A percentile compares a stretch with the other conserved stretches of the same genome.
Conservation (phyloP, 2,113 vertebrate species). For the Lamprologus ornatipinnis region DNA sequence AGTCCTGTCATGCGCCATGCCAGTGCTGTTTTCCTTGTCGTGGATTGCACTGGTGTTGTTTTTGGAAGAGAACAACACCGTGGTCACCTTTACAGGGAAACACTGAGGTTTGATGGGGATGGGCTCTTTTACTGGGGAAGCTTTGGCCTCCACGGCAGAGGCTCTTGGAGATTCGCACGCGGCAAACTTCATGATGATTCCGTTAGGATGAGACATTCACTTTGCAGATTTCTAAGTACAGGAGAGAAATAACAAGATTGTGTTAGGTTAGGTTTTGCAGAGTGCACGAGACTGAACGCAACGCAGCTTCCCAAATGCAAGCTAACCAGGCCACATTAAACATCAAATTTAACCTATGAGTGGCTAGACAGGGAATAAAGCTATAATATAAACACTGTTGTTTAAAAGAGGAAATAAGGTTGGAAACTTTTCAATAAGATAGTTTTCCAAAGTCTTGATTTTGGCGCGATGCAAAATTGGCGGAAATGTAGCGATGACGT, state of each 20-base stretch:
- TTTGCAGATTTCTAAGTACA: neutral
- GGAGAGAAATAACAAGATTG: neutral
- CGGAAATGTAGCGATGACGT: conserved; percentile 16
- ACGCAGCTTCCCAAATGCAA: neutral
- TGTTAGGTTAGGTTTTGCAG: neutral
- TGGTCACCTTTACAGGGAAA: neutral
- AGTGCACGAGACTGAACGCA: neutral
- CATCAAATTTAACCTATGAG: neutral
- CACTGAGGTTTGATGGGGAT: conserved; percentile 10
- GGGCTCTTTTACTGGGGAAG: conserved; percentile 29
- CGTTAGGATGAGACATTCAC: neutral
- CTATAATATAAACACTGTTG: neutral
- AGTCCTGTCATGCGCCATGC: neutral
- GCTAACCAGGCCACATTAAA: neutral
- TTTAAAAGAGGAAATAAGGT: accelerated
- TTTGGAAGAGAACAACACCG: neutral
- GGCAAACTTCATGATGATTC: conserved; percentile 42
- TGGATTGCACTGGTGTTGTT: conserved; percentile 4
- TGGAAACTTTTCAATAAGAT: too few relatives aligned
- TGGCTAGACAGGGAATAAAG: neutral
- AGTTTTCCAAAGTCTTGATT: neutral
- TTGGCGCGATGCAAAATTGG: conserved; percentile 50
- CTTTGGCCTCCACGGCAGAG: neutral
- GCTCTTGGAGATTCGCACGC: neutral
- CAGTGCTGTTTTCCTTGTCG: conserved; percentile 65